A percentile compares a stretch with the other conserved stretches of the same genome.
Evolutionary conservation across 2,113 vertebrate species (phyloP).

Genomic region (Hypanus sabinus): DNA sequence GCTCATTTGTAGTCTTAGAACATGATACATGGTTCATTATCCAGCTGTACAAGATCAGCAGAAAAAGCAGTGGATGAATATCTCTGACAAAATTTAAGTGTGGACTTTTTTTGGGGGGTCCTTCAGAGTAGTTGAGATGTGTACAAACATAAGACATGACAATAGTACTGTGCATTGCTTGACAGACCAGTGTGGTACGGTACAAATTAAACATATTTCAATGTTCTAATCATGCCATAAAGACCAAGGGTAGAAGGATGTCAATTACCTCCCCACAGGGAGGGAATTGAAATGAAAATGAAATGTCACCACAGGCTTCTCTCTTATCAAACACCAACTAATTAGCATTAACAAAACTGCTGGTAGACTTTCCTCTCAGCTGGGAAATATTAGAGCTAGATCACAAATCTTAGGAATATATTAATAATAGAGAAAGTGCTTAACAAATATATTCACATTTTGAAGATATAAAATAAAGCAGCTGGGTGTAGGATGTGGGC

Average conservation of each 20-base stretch:
- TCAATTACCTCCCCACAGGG: conserved; percentile 7
- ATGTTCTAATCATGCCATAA: background rate
- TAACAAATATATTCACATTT: background rate
- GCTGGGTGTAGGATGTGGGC: no score
- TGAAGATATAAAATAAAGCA: background rate
- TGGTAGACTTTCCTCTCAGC: background rate
- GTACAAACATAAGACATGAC: no score
- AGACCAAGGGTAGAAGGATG: background rate
- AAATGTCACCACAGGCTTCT: background rate
- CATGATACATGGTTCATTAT: background rate
- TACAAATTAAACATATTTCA: background rate
- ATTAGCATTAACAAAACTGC: conserved; percentile 3
- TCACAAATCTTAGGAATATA: background rate
- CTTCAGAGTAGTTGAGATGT: background rate
- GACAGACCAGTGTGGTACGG: background rate
- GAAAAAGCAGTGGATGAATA: background rate
- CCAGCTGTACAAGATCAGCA: background rate
- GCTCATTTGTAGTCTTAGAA: background rate
- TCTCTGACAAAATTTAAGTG: background rate
- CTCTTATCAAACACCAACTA: background rate
- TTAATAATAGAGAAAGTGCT: background rate
- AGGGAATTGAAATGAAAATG: background rate
- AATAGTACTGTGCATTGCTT: background rate
- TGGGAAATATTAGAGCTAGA: background rate
- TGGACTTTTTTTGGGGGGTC: background rate